Evolutionary conservation across 2,888 invertebrate genomes (phyloP), one percentile per base, ranked within the genome.

Genomic region (Agrochola macilenta): DNA sequence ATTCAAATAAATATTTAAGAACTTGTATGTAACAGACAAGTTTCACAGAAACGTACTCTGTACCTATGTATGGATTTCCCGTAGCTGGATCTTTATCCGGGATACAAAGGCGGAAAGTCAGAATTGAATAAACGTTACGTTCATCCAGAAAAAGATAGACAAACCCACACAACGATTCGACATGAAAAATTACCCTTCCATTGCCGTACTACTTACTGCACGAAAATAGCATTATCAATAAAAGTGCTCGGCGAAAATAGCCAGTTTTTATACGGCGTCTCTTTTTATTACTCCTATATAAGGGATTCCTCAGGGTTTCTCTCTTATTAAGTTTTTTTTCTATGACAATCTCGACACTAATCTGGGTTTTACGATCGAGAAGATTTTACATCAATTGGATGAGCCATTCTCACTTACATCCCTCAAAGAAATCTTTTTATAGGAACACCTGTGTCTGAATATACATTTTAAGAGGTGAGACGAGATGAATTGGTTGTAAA

Each of bases 341-440:
- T 84, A 43, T 52, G 58, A 70, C 66, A 66, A 81, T 74, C 75
- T 63, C 26, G 75, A 61, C 58, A 63, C 69, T 81, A 61, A 81
- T 70, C 65, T 69, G n/a, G 65, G 61, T 74, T 74, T 81, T 82
- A 74, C 66, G 69, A 74, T 63, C 20, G 35, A 61, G 30, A 78
- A 46, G 17, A n/a, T 61, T 71, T 79, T 61, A 63, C 79, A 79
- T 79, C 80, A 71, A 84, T 79, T 66, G 43, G 20, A 61, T 52
- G 30, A 57, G 43, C 11, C n/a, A 5, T 61, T 49, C 57, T 52
- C 30, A 26, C 26, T 63, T 23, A 52, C 1, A 61, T 14, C 23
- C 30, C 8, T 54, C 9, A 57, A 35, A 23, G 30, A 49, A 68
- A 69, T 54, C 3, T 69, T 69, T 52, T 57, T 58, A 35, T 17